Base-by-base conservation (phyloP, 2,888 invertebrate species). In the Halictus quadricinctus region DNA sequence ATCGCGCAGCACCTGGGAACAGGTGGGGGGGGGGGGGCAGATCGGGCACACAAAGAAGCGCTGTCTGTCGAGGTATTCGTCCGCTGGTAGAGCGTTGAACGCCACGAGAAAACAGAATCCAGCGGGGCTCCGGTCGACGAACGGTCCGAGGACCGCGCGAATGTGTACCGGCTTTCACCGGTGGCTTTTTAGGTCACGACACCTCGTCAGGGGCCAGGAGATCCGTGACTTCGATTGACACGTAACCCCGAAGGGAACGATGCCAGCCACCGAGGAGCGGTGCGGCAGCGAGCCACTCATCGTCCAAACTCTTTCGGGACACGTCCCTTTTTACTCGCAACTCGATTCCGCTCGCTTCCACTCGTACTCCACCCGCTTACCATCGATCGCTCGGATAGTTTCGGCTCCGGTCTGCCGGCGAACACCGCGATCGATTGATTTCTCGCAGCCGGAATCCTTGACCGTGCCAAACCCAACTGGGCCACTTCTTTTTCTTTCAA, bases 71-170 rank as follows among this genome's bases (percentile, higher is more conserved):
- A 43, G 13, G 70, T 43, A 43, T 43, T n/a, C 12, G 70, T 43
- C 69, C 21, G 41, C 46, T n/a, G 50, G 21, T 36, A 5, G 46
- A 73, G 64, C 72, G n/a, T 60, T 10, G 36, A 2, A 36, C 36
- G n/a, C 6, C 29, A 58, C 54, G 72, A 77, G 72, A 58, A 3
- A 36, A 72, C 36, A 75, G 73, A 85, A 84, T 85, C 58, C 77
- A 70, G 69, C 69, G 85, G 72, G 85, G 72, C 77, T 58, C 80
- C 79, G 91, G 90, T 92, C 90, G 89, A 91, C 87, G 92, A 93
- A 83, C 80, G 41, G 79, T 84, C 86, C 29, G 64, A 86, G 87
- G 87, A 78, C 76, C 36, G 60, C 25, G 69, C 25, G 80, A 87
- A 88, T 81, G 87, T 82, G 60, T 81, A 76, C 86, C 80, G 81